Evolutionary conservation across 2,113 vertebrate species (phyloP), one percentile per base, ranked within the genome.

Genomic region (Anser cygnoides): DNA sequence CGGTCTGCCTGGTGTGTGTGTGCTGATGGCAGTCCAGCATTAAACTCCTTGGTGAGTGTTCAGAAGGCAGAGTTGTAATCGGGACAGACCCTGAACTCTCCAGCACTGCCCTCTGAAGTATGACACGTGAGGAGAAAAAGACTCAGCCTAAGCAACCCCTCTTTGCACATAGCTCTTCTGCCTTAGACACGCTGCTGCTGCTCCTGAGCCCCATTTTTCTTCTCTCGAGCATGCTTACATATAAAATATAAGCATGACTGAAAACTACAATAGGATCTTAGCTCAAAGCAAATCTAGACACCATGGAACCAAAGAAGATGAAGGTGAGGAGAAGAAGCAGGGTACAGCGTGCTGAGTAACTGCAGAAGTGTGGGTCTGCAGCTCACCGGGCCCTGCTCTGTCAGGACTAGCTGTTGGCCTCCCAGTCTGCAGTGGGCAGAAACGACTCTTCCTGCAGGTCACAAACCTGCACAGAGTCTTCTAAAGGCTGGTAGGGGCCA

Each of bases 1-100:
- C 76, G 59, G 2, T 26, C 85, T 20, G 33, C 44, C 31, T 79
- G 76, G 62, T 17, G n/a, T 3, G 1, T 8, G 63, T 33, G 26
- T 9, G 26, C n/a, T 4, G 3, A 28, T 29, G 33, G 65, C 1
- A 3, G 52, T 15, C 1, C 1, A 58, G 43, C 2, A 2, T 12
- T 37, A 20, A 59, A 26, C 22, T 50, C 44, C 39, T 58, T 2
- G 0, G 52, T 44, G 16, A 66, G 13, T 26, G 4, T 20, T 18
- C 0, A 5, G 43, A 43, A 66, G 16, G 22, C 23, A 20, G 54
- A 49, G 9, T 28, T 33, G 43, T 29, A 55, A 20, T 18, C 1
- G 1, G n/a, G 39, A 22, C 15, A 67, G 13, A 85, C 35, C 39
- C 33, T 26, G 18, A 71, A 37, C 41, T 58, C 43, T 79, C 14